Base-by-base conservation (phyloP, 2,113 vertebrate genomes). In the Cynocephalus volans region DNA sequence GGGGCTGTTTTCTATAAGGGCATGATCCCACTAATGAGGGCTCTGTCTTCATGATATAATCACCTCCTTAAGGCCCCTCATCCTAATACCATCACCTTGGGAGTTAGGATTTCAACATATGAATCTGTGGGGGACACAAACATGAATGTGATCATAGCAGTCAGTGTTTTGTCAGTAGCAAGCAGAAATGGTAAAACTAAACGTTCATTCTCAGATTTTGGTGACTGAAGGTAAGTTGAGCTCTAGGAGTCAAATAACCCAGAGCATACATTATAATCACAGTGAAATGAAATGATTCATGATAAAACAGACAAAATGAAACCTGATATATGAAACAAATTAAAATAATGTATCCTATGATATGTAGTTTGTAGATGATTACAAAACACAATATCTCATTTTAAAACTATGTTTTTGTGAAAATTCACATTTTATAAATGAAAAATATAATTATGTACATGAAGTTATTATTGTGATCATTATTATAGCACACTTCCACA, bases 271-370 rank as follows among this genome's bases (percentile, higher is more conserved):
- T 81, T 73, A 91, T 33, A 92, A 24, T 60, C 21, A 24, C 54
- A 85, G 90, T 76, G 31, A 93, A 94, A 87, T 86, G 21, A 76
- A 90, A 64, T 54, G 5, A 72, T 70, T 93, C 45, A 28, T 9
- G 8, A 81, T 48, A 75, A 94, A 89, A 50, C 6, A 56, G 41
- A 41, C 41, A 54, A 93, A 90, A 23, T 41, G 31, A 95, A 81
- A 48, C 26, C 45, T 64, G 45, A 17, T 52, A 54, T 41, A 50
- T 64, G 23, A 79, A 90, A 6, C 17, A 36, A 65, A 31, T 56
- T 94, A 45, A 81, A 75, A 50, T 77, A 83, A 31, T 41, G 87
- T 67, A 65, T 33, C 60, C 41, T 36, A 33, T 52, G 56, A 60
- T 70, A 41, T 10, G 33, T 23, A 72, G 26, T 23, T 89, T 82